Base-by-base conservation (phyloP, 2,797 vertebrate species). In the Holocentrus rufus region DNA sequence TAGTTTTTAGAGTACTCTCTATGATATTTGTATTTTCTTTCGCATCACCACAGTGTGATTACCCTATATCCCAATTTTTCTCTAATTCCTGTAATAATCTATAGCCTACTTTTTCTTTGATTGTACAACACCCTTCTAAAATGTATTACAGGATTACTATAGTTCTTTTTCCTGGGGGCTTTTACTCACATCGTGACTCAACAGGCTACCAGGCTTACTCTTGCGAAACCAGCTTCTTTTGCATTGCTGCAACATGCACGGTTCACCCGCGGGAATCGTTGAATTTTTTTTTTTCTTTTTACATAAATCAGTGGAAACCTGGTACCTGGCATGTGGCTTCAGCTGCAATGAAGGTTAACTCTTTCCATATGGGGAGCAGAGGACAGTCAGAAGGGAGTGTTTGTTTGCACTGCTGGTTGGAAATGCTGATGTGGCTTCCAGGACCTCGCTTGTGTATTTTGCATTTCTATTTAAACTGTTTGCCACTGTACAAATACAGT, bases 391-490 rank as follows among this genome's bases (percentile, higher is more conserved):
- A 55, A 81, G 81, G 80, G 76, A 39, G 42, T 65, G 69, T 66
- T 69, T 58, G 60, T 70, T 71, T 74, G 87, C 77, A 63, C 18
- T 65, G 39, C 70, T 55, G 65, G 15, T 57, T 7, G n/a, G 77
- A 83, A 89, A 74, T 81, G 87, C 82, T 87, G 85, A 85, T 90
- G 88, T 85, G 84, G 80, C 83, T 73, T 84, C 84, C 64, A 52
- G 59, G 62, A 66, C 47, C 13, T 42, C 13, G 18, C 53, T 56
- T 55, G 74, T 73, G 74, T 67, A 8, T 69, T 87, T 74, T 61
- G 73, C 70, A 54, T 59, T 63, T 78, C 64, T 80, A 25, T 69
- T 73, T 27, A 59, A 46, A 52, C 46, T 0, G 11, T 15, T 30
- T 50, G n/a, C 17, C 36, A 9, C 22, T 3, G 15, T 3, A 20